Evolutionary conservation across 2,888 invertebrate species (phyloP).

Genomic region (Eulithis testata): DNA sequence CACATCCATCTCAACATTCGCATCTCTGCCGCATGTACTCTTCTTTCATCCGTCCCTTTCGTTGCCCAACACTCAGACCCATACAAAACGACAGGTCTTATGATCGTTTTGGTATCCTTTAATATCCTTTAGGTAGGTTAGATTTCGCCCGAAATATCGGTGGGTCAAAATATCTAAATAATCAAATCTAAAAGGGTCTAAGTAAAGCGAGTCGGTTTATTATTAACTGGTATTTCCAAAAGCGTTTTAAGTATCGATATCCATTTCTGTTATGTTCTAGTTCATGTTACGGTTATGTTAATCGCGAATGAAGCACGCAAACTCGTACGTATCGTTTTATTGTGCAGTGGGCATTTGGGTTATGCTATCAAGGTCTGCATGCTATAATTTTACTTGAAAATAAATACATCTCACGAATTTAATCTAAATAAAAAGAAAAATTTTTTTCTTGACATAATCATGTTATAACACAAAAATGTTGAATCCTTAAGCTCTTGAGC

Average conservation of each 20-base stretch:
- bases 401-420: no score
- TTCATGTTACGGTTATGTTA: slow-evolving; percentile 42
- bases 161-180: slow-evolving; percentile 3
- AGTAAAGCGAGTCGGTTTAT: not conserved
- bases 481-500: no score
- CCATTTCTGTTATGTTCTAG: slow-evolving; percentile 44
- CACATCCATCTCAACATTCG: no score
- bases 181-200: slow-evolving; percentile 5
- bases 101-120: no score
- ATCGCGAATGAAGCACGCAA: slow-evolving; percentile 49
- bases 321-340: slow-evolving; percentile 45
- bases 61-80: no score
- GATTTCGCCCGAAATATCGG: slow-evolving; percentile 1
- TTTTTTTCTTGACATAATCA: no score
- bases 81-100: no score
- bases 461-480: no score
- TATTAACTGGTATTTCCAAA: slow-evolving; percentile 1
- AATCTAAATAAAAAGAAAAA: no score
- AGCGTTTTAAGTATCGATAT: slow-evolving; percentile 27
- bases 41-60: no score
- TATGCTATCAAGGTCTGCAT: slow-evolving; percentile 53
- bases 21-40: no score
- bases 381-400: slow-evolving; percentile 1
- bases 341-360: slow-evolving; percentile 54
- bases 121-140: no score